Conservation (phyloP, 30 jellyfish, hydroid and myxozoan genomes). For the Mastigias papua region DNA sequence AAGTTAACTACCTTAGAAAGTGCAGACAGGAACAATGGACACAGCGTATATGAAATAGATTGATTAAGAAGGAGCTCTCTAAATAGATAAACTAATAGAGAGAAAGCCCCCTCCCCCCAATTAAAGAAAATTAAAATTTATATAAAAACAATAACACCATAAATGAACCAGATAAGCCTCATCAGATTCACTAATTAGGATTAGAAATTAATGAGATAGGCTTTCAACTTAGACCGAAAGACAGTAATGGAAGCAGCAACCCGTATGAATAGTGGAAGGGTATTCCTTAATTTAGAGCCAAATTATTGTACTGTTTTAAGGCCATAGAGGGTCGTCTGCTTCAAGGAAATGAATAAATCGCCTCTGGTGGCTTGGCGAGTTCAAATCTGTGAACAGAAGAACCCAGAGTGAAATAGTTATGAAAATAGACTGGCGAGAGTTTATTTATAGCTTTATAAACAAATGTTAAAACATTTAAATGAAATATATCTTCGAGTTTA, state of each 20-base stretch:
- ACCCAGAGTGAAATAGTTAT: constrained; percentile 23
- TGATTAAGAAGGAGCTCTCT: no score
- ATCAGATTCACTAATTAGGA: background rate
- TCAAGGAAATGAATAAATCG: constrained; percentile 21
- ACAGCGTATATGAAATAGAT: no score
- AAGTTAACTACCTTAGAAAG: no score
- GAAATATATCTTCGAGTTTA: constrained; percentile 11
- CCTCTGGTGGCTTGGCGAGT: constrained; percentile 65
- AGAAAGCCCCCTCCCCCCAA: background rate
- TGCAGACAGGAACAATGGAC: no score
- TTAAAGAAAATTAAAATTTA: no score
- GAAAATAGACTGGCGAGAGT: constrained; percentile 28
- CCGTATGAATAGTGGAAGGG: constrained; percentile 30
- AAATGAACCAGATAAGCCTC: background rate
- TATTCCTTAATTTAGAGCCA: constrained; percentile 35
- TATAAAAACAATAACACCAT: background rate
- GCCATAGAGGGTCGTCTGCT: constrained; percentile 26
- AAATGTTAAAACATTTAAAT: background rate
- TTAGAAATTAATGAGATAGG: background rate
- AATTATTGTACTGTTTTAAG: constrained; percentile 18
- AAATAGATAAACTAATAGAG: background rate
- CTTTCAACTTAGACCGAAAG: constrained; percentile 35
- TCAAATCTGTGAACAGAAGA: constrained; percentile 33
- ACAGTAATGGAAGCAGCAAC: constrained; percentile 5
- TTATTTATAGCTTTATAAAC: constrained; percentile 22